Evolutionary conservation across 2,888 invertebrate genomes (phyloP), one percentile per base, ranked within the genome.

Genomic region (Mythimna ferrago): DNA sequence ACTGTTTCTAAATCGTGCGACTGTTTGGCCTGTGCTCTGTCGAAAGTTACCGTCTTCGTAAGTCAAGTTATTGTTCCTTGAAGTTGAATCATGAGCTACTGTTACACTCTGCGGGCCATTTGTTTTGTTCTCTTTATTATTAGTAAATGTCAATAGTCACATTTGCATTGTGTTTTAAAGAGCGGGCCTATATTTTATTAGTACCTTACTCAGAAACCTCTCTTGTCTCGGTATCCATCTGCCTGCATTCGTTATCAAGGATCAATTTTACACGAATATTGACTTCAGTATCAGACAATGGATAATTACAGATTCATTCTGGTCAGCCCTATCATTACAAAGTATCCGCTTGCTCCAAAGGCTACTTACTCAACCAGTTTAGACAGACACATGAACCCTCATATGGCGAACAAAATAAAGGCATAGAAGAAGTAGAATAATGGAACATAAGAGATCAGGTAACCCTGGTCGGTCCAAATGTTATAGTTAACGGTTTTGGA

Each of bases 401-500:
- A 79, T 77, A 82, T 64, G 60, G 38, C 51, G 16, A 57, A 35
- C 38, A 65, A 60, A 75, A 71, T 58, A 61, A 16, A 41, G 62
- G 14, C 53, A 69, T 71, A 65, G 11, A 53, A 73, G 73, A 73
- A 68, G 72, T 56, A 64, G 66, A 67, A 82, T 86, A 85, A 84
- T 81, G 72, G 80, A 79, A 66, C 71, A 67, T 66, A 51, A 81
- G 44, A 72, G 88, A 53, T 87, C 89, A 76, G 19, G 16, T 57
- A 75, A 85, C 6, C 69, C 54, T 89, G 89, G 90, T 74, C 79
- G 79, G 64, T 78, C 74, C 73, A 86, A 86, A 89, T 91, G 90
- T 89, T 90, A 86, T 87, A 86, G 80, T 86, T 84, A 86, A 82
- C 87, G 74, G 85, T 83, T 89, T 87, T 89, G 91, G 92, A 89